These are phyloP conservation scores for Zosterops lateralis DNA, from an alignment of 2,113 vertebrate genomes.

Conservation along the genomic window DNA sequence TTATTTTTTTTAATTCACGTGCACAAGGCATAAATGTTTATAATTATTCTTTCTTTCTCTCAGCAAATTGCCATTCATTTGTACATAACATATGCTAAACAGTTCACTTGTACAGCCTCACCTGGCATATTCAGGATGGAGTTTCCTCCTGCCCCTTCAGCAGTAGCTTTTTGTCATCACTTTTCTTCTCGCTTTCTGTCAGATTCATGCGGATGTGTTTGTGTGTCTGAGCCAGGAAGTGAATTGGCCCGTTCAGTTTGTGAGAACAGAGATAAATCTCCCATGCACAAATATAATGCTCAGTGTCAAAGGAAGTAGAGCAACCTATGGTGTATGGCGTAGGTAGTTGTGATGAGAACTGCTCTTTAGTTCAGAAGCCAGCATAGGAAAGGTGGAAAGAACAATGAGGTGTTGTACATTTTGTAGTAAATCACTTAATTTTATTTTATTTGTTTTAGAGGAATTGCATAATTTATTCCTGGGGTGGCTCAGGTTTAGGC, in stretches of 20 bases:
- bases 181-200: constrained; percentile 27
- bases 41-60: constrained; percentile 51
- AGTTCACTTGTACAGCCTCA: constrained; percentile 31
- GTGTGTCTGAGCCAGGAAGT: constrained; percentile 40
- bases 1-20: background rate
- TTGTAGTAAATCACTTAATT: background rate
- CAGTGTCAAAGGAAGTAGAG: background rate
- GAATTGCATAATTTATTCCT: background rate
- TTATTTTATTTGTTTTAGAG: background rate
- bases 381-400: background rate
- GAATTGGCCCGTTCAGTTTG: constrained; percentile 17
- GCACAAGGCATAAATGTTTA: constrained; percentile 40
- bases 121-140: constrained; percentile 31
- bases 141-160: constrained; percentile 5
- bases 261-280: constrained; percentile 26
- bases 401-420: background rate
- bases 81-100: constrained; percentile 50
- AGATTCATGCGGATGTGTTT: background rate
- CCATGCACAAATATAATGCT: background rate
- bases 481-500: background rate
- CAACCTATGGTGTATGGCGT: background rate
- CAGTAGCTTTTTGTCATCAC: constrained; percentile 15
- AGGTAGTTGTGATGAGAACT: constrained; percentile 5
- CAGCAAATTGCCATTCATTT: constrained; percentile 48
- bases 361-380: background rate